phyloP scores from a whole-genome alignment of 2,888 invertebrate species.

The Protodeltote pygarga region DNA sequence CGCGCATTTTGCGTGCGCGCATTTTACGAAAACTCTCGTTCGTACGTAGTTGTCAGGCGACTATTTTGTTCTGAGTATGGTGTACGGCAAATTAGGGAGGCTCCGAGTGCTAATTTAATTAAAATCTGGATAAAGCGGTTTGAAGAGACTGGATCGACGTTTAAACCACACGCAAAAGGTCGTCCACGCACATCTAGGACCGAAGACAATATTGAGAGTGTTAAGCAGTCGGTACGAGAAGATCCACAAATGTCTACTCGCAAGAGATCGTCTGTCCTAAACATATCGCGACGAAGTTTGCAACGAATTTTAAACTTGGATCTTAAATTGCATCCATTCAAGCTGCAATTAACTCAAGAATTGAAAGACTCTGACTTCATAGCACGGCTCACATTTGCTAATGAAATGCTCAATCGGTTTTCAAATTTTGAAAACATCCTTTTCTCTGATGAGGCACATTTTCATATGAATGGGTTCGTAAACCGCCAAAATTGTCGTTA shows the following conservation, averaged over 20 bases:
- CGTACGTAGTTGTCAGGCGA: slow-evolving; percentile 13
- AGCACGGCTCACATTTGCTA: slow-evolving; percentile 12
- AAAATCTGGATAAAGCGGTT: slow-evolving; percentile 16
- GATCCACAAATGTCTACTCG: slow-evolving; percentile 29
- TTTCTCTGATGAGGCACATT: slow-evolving; percentile 26
- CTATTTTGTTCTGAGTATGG: slow-evolving; percentile 18
- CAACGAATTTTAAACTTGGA: slow-evolving; percentile 33
- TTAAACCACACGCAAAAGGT: slow-evolving; percentile 16
- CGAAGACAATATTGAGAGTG: slow-evolving; percentile 20
- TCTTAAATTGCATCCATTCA: slow-evolving; percentile 26
- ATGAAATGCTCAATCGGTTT: slow-evolving; percentile 39
- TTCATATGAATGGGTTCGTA: slow-evolving; percentile 24
- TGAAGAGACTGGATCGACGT: slow-evolving; percentile 10
- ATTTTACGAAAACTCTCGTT: slow-evolving; percentile 18
- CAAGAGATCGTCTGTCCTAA: slow-evolving; percentile 34
- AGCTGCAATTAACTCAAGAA: slow-evolving; percentile 30
- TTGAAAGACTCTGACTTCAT: slow-evolving; percentile 25
- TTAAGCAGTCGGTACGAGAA: slow-evolving; percentile 27
- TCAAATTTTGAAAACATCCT: slow-evolving; percentile 30
- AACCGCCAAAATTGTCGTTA: slow-evolving; percentile 26
- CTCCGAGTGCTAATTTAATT: slow-evolving; percentile 12
- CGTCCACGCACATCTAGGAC: slow-evolving; percentile 33
- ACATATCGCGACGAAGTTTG: slow-evolving; percentile 28
- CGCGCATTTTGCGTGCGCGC: slow-evolving; percentile 18
- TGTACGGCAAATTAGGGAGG: slow-evolving; percentile 6